Evolutionary conservation across 64 coral and sea anemone species (phyloP), one percentile per base, ranked within the genome.

Genomic region (Montipora capricornis): DNA sequence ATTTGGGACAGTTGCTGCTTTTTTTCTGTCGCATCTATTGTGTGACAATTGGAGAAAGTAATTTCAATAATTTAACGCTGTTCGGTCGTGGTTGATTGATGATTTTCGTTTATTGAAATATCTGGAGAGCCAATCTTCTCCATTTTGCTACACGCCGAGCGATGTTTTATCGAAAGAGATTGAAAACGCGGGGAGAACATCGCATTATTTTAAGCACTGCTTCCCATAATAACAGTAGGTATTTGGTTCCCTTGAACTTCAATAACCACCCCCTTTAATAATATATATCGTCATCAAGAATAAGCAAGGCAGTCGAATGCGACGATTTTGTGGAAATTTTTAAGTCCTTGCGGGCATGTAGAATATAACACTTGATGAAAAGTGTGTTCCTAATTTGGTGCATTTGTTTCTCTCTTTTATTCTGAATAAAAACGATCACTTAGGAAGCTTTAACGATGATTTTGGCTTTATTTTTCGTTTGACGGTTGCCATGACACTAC

Each of bases 401-500:
- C 44, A 82, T 66, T 82, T 62, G 4, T 62, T 66, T 24, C 13
- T 60, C 7, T 10, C 50, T 60, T 58, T 9, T 81, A 8, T 51
- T 44, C n/a, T 15, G 24, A 62, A 16, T 45, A 24, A 45, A 82
- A 64, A 24, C 80, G 15, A 17, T 47, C 29, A 6, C 29, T 64
- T 8, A 59, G 6, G 22, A 57, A 6, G 11, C 6, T 57, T 57
- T 57, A 57, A 57, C 53, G 11, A 11, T 57, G 53, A 26, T 12
- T 64, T 12, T 64, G 20, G 64, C 1, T 24, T 82, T 15, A 26
- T 44, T 64, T 55, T 46, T 82, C 3, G 9, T 14, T 64, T 66
- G 61, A 64, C 61, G 80, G 80, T 82, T 82, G 14, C 57, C 26
- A 82, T 82, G 80, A 57, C 9, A 82, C 5, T 57, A 37, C 2